Evolutionary conservation across 2,113 vertebrate species (phyloP).

Genomic region (Lontra canadensis): DNA sequence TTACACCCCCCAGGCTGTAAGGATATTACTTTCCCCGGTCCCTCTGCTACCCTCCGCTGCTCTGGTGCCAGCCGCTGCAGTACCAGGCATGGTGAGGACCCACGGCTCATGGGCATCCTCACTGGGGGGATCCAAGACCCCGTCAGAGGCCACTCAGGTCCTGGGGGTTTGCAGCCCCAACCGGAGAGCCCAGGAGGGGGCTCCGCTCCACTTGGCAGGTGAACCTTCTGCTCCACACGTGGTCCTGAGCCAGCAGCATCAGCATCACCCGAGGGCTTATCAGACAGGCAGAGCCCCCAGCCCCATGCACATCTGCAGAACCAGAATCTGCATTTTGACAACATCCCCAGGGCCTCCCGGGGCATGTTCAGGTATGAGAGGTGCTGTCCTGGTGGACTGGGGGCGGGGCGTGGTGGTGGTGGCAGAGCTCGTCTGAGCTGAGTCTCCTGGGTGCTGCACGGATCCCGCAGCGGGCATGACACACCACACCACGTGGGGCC

Average conservation of each 20-base stretch:
- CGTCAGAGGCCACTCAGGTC: fast-evolving
- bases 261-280: neutral
- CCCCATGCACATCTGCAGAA: no score
- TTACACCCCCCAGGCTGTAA: conserved; percentile 52
- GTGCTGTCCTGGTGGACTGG: fast-evolving
- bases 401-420: neutral
- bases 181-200: neutral
- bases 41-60: conserved; percentile 36
- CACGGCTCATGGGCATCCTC: fast-evolving
- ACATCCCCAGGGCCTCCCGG: fast-evolving
- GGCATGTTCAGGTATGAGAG: fast-evolving
- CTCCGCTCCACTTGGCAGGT: neutral
- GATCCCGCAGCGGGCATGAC: fast-evolving
- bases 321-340: neutral
- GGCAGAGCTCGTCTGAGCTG: neutral
- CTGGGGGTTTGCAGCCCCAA: neutral
- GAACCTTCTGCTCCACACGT: fast-evolving
- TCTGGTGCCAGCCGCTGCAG: neutral
- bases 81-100: fast-evolving
- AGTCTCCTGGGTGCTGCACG: fast-evolving
- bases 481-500: neutral
- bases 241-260: fast-evolving
- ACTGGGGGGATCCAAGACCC: neutral
- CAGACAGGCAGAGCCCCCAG: neutral
- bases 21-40: conserved; percentile 45